phyloP scores from a whole-genome alignment of 2,797 vertebrate genomes.

The Moxostoma hubbsi region DNA sequence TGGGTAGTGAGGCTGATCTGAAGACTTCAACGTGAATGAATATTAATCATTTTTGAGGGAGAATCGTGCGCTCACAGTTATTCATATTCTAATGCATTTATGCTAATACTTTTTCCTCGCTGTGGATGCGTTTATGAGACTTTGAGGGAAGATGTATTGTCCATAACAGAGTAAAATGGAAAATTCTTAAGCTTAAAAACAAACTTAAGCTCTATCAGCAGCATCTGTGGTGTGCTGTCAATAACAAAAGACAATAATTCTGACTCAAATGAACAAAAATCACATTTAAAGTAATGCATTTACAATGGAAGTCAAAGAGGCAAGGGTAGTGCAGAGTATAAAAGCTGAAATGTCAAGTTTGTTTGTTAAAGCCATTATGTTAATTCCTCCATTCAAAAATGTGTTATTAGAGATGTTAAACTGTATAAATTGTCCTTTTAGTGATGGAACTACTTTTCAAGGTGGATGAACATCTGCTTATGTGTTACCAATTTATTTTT shows the following conservation, averaged over 20 bases:
- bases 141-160: conserved; percentile 47
- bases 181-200: conserved; percentile 22
- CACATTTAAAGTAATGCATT: neutral
- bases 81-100: conserved; percentile 64
- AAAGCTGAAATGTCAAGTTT: neutral
- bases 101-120: conserved; percentile 52
- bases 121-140: conserved; percentile 47
- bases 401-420: neutral
- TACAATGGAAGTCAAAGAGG: neutral
- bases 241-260: neutral
- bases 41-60: conserved; percentile 59
- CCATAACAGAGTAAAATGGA: conserved; percentile 39
- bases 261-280: neutral
- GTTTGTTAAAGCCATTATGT: neutral
- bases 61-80: conserved; percentile 50
- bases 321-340: neutral
- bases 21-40: conserved; percentile 56
- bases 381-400: neutral
- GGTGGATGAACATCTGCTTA: no score
- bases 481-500: no score
- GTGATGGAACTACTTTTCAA: no score
- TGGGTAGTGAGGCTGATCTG: conserved; percentile 58
- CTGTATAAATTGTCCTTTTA: neutral
- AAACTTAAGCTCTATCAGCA: neutral
- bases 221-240: neutral